Conservation (phyloP, 2,797 vertebrate species). For the Lithobates pipiens region DNA sequence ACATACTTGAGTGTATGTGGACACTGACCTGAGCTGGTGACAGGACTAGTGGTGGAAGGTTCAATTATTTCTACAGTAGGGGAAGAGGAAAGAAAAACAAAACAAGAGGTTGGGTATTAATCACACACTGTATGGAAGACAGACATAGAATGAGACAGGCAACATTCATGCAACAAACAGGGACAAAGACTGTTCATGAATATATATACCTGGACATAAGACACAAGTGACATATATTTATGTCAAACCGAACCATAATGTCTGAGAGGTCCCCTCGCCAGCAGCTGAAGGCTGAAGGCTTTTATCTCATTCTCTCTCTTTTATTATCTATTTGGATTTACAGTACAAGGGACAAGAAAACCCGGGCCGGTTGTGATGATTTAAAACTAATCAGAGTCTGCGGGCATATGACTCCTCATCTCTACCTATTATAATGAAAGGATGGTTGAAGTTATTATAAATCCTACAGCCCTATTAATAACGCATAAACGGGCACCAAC, state of each 20-base stretch:
- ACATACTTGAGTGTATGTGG: slow-evolving; percentile 87
- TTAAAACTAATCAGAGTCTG: too few relatives aligned
- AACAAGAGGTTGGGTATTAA: slow-evolving; percentile 96
- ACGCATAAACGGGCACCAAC: too few relatives aligned
- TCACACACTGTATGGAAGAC: slow-evolving; percentile 89
- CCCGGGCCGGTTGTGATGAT: too few relatives aligned
- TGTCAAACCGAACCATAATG: not conserved
- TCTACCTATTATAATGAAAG: too few relatives aligned
- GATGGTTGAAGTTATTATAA: too few relatives aligned
- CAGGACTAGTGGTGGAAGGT: slow-evolving; percentile 96
- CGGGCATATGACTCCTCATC: too few relatives aligned
- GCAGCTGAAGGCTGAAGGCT: not conserved
- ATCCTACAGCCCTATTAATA: too few relatives aligned
- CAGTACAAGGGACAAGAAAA: not conserved
- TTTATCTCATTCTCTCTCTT: not conserved
- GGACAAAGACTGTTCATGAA: not conserved
- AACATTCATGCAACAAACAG: slow-evolving; percentile 76
- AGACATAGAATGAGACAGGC: slow-evolving; percentile 81
- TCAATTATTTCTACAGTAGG: slow-evolving; percentile 97
- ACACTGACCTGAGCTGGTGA: slow-evolving; percentile 99
- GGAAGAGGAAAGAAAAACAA: slow-evolving; percentile 80
- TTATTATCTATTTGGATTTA: not conserved
- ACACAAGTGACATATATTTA: not conserved
- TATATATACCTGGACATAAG: not conserved
- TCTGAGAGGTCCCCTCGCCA: not conserved